Evolutionary conservation across 92 coral and sea anemone species (phyloP).

Genomic region (Hydrozoanthus gracilis): DNA sequence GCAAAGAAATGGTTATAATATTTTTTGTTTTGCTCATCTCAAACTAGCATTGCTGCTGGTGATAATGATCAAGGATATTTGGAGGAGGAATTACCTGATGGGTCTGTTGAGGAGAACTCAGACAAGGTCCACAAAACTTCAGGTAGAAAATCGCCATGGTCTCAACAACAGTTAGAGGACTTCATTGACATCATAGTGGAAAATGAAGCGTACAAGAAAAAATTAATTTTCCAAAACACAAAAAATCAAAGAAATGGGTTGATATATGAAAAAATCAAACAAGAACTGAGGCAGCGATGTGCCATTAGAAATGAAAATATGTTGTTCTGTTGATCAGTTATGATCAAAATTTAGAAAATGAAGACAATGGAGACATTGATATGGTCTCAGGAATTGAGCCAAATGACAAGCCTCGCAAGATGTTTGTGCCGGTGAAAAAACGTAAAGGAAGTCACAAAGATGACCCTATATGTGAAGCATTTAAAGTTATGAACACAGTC

Average conservation of each 20-base stretch:
- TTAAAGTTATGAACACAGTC: slow-evolving; percentile 4
- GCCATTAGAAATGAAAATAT: neutral
- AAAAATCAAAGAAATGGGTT: slow-evolving; percentile 42
- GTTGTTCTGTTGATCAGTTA: slow-evolving; percentile 22
- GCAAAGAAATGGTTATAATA: no score
- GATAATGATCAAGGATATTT: slow-evolving; percentile 13
- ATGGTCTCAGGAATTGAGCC: slow-evolving; percentile 24
- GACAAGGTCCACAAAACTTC: neutral
- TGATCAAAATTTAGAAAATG: slow-evolving; percentile 42
- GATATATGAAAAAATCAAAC: slow-evolving; percentile 6
- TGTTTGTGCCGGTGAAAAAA: slow-evolving; percentile 53
- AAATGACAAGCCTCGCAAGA: neutral
- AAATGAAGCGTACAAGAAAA: slow-evolving; percentile 9
- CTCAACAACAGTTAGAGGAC: slow-evolving; percentile 25
- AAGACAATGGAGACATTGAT: neutral
- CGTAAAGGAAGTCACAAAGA: slow-evolving; percentile 39
- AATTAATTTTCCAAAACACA: slow-evolving; percentile 31
- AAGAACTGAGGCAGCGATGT: neutral
- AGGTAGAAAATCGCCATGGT: slow-evolving; percentile 44
- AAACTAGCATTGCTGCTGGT: slow-evolving; percentile 13
- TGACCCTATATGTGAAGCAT: slow-evolving; percentile 39
- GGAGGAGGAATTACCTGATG: slow-evolving; percentile 24
- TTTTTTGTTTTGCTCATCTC: no score
- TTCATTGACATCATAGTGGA: slow-evolving; percentile 25
- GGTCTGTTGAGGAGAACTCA: slow-evolving; percentile 32